Evolutionary conservation across 2,797 vertebrate species (phyloP).

Genomic region (Crypturellus tataupa): DNA sequence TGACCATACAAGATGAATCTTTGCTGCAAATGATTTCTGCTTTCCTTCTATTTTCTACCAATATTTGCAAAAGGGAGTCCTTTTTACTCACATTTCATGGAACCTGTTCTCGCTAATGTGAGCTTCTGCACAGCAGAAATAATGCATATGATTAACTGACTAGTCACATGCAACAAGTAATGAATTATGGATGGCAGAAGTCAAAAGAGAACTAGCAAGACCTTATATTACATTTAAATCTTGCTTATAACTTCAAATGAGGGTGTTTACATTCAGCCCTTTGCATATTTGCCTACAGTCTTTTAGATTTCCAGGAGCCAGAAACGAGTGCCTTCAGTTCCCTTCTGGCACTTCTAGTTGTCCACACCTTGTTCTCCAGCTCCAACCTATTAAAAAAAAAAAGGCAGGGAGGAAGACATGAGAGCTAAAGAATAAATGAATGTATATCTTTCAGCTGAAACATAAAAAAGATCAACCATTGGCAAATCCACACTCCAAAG

Average conservation of each 20-base stretch:
- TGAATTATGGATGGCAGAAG: constrained; percentile 30
- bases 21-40: background rate
- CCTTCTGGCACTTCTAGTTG: background rate
- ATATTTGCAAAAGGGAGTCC: background rate
- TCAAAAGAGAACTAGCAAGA: constrained; percentile 40
- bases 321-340: constrained; percentile 3
- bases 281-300: constrained; percentile 11
- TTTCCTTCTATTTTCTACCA: constrained; percentile 1
- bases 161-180: constrained; percentile 23
- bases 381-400: background rate
- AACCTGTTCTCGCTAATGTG: background rate
- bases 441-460: background rate
- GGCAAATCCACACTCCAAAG: background rate
- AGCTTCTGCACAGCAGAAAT: background rate
- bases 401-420: background rate
- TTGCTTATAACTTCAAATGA: constrained; percentile 29
- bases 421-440: background rate
- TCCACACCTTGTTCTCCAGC: background rate
- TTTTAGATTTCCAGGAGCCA: background rate
- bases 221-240: constrained; percentile 32
- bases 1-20: background rate
- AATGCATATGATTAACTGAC: fast-evolving
- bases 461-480: background rate
- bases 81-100: background rate
- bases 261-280: background rate